Conservation (phyloP, 2,888 invertebrate genomes). For the Julus scanicus region DNA sequence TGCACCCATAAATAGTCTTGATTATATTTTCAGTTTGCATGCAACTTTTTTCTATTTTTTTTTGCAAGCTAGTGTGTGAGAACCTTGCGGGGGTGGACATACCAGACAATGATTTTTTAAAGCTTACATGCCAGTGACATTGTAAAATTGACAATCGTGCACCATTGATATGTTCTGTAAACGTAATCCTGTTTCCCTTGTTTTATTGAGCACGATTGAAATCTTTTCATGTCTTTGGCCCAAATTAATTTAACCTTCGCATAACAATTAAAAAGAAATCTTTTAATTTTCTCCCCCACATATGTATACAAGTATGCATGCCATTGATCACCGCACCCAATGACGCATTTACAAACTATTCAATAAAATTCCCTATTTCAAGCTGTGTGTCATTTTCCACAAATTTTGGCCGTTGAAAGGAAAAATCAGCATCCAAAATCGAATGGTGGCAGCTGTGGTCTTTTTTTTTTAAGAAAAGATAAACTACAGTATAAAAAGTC, state of each 20-base stretch:
- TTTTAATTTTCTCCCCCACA: not conserved
- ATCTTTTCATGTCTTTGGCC: constrained; percentile 35
- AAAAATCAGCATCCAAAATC: not conserved
- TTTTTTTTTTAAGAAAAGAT: not conserved
- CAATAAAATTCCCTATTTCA: not conserved
- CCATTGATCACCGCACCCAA: constrained; percentile 24
- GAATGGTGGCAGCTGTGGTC: not conserved
- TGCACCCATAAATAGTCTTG: not conserved
- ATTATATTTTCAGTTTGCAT: not conserved
- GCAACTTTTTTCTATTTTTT: too few relatives aligned
- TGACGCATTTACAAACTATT: constrained; percentile 7
- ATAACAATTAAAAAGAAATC: not conserved
- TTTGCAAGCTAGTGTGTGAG: not conserved
- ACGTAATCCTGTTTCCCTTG: constrained; percentile 25
- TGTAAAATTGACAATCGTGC: constrained; percentile 37
- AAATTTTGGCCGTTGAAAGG: not conserved
- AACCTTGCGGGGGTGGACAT: constrained; percentile 1
- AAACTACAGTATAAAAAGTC: not conserved
- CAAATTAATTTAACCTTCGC: constrained; percentile 45
- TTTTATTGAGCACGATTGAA: constrained; percentile 45
- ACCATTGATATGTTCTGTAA: not conserved
- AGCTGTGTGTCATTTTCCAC: not conserved
- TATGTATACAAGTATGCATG: not conserved
- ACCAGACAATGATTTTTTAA: not conserved
- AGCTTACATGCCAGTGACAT: constrained; percentile 9